phyloP scores from a whole-genome alignment of 2,797 vertebrate species.

The Cryptoprocta ferox region DNA sequence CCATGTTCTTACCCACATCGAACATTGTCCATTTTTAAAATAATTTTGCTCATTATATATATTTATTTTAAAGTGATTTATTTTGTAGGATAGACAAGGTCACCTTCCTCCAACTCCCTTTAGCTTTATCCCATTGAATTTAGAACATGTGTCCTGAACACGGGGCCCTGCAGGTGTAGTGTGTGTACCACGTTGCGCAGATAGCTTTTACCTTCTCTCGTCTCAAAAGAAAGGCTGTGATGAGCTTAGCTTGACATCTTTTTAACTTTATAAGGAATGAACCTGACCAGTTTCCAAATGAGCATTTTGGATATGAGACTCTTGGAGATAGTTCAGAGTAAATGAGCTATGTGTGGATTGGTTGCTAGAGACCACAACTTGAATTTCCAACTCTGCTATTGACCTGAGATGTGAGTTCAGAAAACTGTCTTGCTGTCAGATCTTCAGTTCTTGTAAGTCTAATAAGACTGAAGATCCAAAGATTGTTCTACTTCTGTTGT shows the following conservation, averaged over 20 bases:
- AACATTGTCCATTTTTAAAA: not conserved
- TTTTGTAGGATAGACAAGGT: not conserved
- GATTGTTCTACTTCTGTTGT: not conserved
- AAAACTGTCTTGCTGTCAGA: not conserved
- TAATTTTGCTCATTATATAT: not conserved
- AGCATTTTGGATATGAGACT: constrained; percentile 5
- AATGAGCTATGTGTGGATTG: not conserved
- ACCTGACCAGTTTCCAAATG: not conserved
- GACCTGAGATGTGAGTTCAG: not conserved
- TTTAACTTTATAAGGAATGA: not conserved
- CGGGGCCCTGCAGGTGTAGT: not conserved
- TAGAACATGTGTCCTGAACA: not conserved
- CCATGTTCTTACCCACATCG: not conserved
- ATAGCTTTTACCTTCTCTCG: not conserved
- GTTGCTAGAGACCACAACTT: not conserved
- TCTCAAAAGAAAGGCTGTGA: not conserved
- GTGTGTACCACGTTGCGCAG: not conserved
- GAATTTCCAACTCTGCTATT: not conserved
- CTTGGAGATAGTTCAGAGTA: not conserved
- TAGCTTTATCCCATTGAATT: not conserved
- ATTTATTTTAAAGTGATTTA: constrained; percentile 36
- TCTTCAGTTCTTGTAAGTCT: not conserved
- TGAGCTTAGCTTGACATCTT: not conserved
- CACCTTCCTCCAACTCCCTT: not conserved
- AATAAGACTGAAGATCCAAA: not conserved